Percentiles rank a stretch among this genome's conserved stretches.
phyloP scores from a whole-genome alignment of 2,797 vertebrate species.

The Astyanax mexicanus region DNA sequence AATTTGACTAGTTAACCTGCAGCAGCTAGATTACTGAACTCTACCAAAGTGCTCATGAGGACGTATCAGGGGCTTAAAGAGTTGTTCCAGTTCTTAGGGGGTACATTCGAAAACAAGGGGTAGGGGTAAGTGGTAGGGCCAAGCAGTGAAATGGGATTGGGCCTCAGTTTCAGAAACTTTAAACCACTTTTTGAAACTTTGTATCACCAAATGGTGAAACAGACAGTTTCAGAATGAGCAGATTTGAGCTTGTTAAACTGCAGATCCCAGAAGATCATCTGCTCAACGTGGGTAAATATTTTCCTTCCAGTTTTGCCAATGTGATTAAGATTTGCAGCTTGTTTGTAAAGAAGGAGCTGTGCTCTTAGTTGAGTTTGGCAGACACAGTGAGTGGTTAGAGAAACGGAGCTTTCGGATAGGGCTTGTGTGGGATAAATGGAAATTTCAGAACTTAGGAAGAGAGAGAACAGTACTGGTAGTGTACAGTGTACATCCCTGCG shows the following conservation, averaged over 20 bases:
- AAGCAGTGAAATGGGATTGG: too few relatives aligned
- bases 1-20: too few relatives aligned
- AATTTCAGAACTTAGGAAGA: neutral
- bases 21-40: too few relatives aligned
- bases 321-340: conserved; percentile 17
- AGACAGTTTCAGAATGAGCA: neutral
- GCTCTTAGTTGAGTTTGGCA: conserved; percentile 11
- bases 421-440: neutral
- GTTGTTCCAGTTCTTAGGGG: too few relatives aligned
- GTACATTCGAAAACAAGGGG: too few relatives aligned
- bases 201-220: neutral
- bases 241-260: neutral
- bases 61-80: too few relatives aligned
- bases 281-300: neutral
- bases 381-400: neutral
- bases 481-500: neutral
- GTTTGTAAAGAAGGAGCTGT: conserved; percentile 20
- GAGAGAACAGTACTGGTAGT: neutral
- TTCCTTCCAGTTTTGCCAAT: conserved; percentile 6
- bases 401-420: neutral
- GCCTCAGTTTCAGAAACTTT: neutral
- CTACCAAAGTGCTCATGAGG: too few relatives aligned
- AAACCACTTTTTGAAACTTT: neutral
- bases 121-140: too few relatives aligned
- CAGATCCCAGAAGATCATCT: neutral